phyloP scores from a whole-genome alignment of 92 coral and sea anemone species.

The Micromussa lordhowensis region DNA sequence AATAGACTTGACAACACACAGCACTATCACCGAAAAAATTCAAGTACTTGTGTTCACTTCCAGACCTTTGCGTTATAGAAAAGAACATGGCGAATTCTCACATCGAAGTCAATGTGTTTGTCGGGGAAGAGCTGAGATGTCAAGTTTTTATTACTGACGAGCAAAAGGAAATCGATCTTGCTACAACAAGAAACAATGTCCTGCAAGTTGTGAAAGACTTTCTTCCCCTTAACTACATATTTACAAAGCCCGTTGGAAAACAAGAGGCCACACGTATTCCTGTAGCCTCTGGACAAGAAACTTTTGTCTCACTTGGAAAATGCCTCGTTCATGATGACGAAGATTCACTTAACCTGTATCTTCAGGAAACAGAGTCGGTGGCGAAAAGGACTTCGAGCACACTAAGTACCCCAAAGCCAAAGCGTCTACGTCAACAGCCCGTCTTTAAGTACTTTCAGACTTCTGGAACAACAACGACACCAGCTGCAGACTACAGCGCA shows the following conservation, averaged over 20 bases:
- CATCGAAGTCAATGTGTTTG: conserved; percentile 23
- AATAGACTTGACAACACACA: conserved; percentile 27
- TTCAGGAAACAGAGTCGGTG: conserved; percentile 37
- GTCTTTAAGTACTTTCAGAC: conserved; percentile 27
- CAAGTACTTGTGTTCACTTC: conserved; percentile 19
- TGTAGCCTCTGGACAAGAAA: conserved; percentile 34
- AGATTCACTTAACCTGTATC: conserved; percentile 19
- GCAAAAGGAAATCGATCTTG: conserved; percentile 28
- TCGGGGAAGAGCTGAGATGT: conserved; percentile 34
- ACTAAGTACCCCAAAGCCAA: conserved; percentile 47
- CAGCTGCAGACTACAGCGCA: conserved; percentile 45
- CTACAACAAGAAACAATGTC: conserved; percentile 23
- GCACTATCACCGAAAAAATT: not conserved
- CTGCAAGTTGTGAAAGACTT: conserved; percentile 31
- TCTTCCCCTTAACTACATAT: conserved; percentile 16
- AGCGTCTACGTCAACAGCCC: conserved; percentile 34
- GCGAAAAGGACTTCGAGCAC: conserved; percentile 25
- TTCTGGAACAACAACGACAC: conserved; percentile 11
- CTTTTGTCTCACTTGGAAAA: conserved; percentile 20
- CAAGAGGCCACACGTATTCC: conserved; percentile 23
- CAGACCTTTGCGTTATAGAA: conserved; percentile 20
- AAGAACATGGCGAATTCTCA: conserved; percentile 27
- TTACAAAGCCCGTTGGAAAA: conserved; percentile 25
- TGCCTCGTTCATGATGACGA: conserved; percentile 30
- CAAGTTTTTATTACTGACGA: conserved; percentile 26